Evolutionary conservation across 2,797 vertebrate species (phyloP).

Genomic region (Microctenopoma steveboyesi): DNA sequence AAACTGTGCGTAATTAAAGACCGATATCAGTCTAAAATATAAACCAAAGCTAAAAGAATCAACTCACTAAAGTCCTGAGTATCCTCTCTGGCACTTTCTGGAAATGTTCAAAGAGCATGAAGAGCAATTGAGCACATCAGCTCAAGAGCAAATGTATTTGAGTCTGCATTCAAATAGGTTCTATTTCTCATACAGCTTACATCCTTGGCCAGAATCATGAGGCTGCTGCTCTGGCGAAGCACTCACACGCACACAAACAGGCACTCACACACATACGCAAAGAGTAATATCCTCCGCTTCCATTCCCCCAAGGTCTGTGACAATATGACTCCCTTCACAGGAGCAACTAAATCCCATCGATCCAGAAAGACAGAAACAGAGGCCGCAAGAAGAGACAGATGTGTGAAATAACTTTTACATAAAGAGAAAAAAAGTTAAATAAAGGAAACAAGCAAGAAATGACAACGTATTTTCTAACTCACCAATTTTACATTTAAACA

Average conservation of each 20-base stretch:
- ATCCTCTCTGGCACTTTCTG: neutral
- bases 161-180: constrained; percentile 14
- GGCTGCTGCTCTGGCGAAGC: constrained; percentile 5
- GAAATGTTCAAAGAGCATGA: neutral
- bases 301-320: constrained; percentile 53
- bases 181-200: constrained; percentile 14
- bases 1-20: neutral
- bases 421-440: neutral
- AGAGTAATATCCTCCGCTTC: constrained; percentile 42
- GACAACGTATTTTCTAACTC: too few relatives aligned
- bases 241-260: constrained; percentile 33
- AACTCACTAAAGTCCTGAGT: neutral
- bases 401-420: neutral
- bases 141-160: constrained; percentile 6
- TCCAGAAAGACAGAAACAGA: constrained; percentile 23
- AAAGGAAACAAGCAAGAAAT: too few relatives aligned
- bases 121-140: constrained; percentile 15
- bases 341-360: constrained; percentile 33
- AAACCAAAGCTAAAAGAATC: neutral
- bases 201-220: constrained; percentile 10
- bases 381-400: neutral
- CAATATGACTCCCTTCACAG: constrained; percentile 51
- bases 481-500: too few relatives aligned
- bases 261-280: constrained; percentile 22
- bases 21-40: neutral